These are phyloP conservation scores for Aselliscus stoliczkanus DNA, from an alignment of 2,797 vertebrate species.

Conservation along the genomic window DNA sequence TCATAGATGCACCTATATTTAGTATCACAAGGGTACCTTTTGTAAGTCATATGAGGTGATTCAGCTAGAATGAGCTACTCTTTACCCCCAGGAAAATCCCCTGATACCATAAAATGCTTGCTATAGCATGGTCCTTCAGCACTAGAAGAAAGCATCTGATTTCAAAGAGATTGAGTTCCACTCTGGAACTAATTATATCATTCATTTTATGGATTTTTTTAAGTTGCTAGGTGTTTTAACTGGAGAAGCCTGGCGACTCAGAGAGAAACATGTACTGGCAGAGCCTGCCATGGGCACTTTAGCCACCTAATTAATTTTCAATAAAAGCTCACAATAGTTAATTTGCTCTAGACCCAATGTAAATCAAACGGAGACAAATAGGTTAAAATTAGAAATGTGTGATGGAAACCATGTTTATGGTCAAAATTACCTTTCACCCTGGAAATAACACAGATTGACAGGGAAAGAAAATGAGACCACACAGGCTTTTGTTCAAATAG, in stretches of 20 bases:
- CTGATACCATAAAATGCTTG: constrained; percentile 77
- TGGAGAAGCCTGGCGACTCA: constrained; percentile 79
- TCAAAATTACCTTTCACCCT: constrained; percentile 82
- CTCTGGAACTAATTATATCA: constrained; percentile 84
- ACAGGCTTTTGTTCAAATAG: constrained; percentile 70
- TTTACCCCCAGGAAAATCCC: constrained; percentile 65
- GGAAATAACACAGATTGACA: constrained; percentile 82
- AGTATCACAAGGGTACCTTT: constrained; percentile 48
- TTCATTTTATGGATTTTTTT: constrained; percentile 84
- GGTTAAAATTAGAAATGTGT: constrained; percentile 85
- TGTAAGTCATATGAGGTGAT: constrained; percentile 58
- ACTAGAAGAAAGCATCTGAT: constrained; percentile 80
- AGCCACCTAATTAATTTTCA: constrained; percentile 88
- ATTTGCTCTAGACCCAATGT: constrained; percentile 83
- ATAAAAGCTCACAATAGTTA: constrained; percentile 84
- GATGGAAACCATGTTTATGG: constrained; percentile 83
- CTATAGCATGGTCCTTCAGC: constrained; percentile 71
- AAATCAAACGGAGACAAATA: constrained; percentile 86
- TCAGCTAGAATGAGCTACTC: constrained; percentile 57
- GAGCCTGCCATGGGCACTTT: constrained; percentile 81
- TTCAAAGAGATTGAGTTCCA: constrained; percentile 83
- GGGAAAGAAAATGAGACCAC: constrained; percentile 82
- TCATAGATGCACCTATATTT: neutral
- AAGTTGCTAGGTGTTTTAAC: constrained; percentile 85
- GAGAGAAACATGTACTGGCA: constrained; percentile 76